Conservation (phyloP, 2,113 vertebrate species). For the Catharus minimus region DNA sequence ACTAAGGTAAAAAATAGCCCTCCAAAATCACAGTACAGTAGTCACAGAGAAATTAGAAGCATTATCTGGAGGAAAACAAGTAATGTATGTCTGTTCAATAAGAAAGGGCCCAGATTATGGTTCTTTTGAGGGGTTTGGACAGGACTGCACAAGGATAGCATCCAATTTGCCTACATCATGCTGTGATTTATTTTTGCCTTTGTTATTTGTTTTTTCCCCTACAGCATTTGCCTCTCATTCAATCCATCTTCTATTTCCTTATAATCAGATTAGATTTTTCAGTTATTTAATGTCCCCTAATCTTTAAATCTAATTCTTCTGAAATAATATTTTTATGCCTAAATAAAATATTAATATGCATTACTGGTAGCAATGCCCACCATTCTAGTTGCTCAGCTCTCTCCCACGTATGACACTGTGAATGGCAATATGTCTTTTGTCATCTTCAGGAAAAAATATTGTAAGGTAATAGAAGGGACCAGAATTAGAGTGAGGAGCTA, state of each 20-base stretch:
- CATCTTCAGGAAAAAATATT: not conserved
- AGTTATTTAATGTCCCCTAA: not conserved
- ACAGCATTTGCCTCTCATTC: not conserved
- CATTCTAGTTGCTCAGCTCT: not conserved
- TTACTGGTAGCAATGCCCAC: not conserved
- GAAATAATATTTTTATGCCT: not conserved
- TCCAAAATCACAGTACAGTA: not conserved
- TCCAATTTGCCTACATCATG: not conserved
- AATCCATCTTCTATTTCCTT: slow-evolving; percentile 14
- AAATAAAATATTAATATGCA: not conserved
- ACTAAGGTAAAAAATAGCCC: not conserved
- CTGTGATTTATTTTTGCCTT: not conserved
- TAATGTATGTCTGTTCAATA: not conserved
- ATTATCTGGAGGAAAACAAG: not conserved
- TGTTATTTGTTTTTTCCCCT: not conserved
- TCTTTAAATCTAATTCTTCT: not conserved
- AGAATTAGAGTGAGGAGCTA: not conserved
- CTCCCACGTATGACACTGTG: not conserved
- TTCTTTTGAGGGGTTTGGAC: not conserved
- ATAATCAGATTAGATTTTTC: not conserved
- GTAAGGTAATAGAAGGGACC: not conserved
- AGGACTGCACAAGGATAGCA: not conserved
- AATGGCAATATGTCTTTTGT: not conserved
- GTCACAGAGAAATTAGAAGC: not conserved
- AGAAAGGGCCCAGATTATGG: not conserved